These are phyloP conservation scores for Riptortus pedestris DNA, from an alignment of 1,140 invertebrate species.

Conservation along the genomic window DNA sequence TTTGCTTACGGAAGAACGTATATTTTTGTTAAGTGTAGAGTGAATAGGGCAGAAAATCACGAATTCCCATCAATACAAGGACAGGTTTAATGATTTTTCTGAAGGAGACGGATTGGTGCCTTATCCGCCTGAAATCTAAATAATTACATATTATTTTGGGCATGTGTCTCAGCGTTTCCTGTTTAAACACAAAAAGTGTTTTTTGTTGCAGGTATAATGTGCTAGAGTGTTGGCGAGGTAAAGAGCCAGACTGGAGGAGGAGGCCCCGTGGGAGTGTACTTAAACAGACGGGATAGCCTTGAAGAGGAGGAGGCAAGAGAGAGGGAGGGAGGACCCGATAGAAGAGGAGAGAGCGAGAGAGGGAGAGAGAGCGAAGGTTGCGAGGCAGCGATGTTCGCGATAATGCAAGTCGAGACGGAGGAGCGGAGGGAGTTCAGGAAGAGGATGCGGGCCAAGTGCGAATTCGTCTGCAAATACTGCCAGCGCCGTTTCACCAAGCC, in stretches of 20 bases:
- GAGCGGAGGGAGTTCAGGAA: slow-evolving; percentile 83
- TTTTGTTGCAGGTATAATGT: background rate
- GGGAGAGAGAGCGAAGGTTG: too few species aligned
- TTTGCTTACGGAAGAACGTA: too few species aligned
- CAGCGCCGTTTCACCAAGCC: slow-evolving; percentile 97
- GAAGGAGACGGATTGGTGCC: background rate
- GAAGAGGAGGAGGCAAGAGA: background rate
- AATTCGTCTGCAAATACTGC: slow-evolving; percentile 99
- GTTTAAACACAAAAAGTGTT: background rate
- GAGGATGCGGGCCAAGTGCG: slow-evolving; percentile 87
- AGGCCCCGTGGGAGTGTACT: background rate
- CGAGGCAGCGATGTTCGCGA: slow-evolving; percentile 61
- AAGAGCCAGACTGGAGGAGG: background rate
- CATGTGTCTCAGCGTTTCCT: background rate
- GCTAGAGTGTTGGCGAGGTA: background rate
- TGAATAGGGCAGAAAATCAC: background rate
- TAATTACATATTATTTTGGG: slow-evolving; percentile 13
- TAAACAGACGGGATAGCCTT: background rate
- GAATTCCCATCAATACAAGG: background rate
- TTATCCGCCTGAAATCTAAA: background rate
- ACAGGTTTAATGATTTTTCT: background rate
- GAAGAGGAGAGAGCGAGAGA: background rate
- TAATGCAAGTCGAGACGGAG: slow-evolving; percentile 81
- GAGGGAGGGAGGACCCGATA: background rate
- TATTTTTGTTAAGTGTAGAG: too few species aligned